Conservation (phyloP, 2,113 vertebrate species). For the Heterochromis multidens region DNA sequence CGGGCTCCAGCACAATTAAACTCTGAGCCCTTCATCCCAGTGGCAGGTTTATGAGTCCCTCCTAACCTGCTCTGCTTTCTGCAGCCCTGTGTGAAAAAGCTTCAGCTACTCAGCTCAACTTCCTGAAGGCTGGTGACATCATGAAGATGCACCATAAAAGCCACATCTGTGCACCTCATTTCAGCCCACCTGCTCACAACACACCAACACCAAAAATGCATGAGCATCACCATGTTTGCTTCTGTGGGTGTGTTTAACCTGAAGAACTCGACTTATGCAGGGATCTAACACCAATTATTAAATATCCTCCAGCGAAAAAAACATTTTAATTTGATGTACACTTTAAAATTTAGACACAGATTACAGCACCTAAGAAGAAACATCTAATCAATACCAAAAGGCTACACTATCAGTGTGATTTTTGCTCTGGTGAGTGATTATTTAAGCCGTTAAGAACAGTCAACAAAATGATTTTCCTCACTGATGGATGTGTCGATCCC, state of each 20-base stretch:
- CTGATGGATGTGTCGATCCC: not conserved
- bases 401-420: not conserved
- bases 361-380: not conserved
- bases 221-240: not conserved
- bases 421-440: too few species aligned
- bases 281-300: not conserved
- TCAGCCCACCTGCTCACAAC: not conserved
- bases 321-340: not conserved
- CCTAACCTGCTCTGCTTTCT: conserved; percentile 28
- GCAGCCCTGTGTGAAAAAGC: conserved; percentile 24
- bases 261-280: not conserved
- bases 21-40: not conserved
- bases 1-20: conserved; percentile 14
- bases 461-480: too few species aligned
- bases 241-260: not conserved
- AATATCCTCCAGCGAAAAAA: not conserved
- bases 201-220: not conserved
- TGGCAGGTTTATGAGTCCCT: conserved; percentile 34
- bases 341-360: too few species aligned
- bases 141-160: conserved; percentile 31
- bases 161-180: conserved; percentile 44
- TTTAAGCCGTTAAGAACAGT: too few species aligned
- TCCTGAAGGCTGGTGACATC: conserved; percentile 36
- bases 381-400: not conserved
- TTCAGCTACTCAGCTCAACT: conserved; percentile 8